phyloP scores from a whole-genome alignment of 2,113 vertebrate species.

The Catharus fuscescens region DNA sequence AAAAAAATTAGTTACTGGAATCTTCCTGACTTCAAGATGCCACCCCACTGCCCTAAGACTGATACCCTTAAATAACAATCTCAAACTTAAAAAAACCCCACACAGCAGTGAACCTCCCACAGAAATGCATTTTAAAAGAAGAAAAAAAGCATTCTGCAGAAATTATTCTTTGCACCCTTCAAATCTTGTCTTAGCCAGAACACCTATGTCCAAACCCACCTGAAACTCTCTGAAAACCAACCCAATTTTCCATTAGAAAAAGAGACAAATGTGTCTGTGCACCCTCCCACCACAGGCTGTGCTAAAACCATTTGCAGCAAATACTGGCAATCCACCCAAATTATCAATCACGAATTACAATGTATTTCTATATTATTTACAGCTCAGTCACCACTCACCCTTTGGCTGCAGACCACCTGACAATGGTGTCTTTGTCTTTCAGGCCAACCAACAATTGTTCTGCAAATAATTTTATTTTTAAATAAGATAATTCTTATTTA shows the following conservation, averaged over 20 bases:
- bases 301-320: neutral
- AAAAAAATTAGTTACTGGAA: neutral
- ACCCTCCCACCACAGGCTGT: neutral
- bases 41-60: neutral
- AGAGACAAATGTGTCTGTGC: neutral
- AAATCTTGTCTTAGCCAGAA: neutral
- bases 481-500: neutral
- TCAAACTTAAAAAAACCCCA: neutral
- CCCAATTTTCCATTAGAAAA: neutral
- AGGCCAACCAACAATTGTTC: constrained; percentile 90
- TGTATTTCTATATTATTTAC: neutral
- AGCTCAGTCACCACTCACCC: constrained; percentile 78
- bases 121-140: neutral
- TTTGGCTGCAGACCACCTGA: constrained; percentile 97
- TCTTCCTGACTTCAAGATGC: neutral
- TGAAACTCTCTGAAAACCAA: neutral
- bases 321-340: neutral
- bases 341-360: neutral
- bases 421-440: constrained; percentile 95
- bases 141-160: neutral
- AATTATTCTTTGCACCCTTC: neutral
- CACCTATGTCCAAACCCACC: neutral
- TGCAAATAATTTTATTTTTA: constrained; percentile 68
- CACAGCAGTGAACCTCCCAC: neutral
- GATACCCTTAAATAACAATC: neutral